Evolutionary conservation across 2,797 vertebrate species (phyloP), one percentile per base, ranked within the genome.

Genomic region (Erethizon dorsatum): DNA sequence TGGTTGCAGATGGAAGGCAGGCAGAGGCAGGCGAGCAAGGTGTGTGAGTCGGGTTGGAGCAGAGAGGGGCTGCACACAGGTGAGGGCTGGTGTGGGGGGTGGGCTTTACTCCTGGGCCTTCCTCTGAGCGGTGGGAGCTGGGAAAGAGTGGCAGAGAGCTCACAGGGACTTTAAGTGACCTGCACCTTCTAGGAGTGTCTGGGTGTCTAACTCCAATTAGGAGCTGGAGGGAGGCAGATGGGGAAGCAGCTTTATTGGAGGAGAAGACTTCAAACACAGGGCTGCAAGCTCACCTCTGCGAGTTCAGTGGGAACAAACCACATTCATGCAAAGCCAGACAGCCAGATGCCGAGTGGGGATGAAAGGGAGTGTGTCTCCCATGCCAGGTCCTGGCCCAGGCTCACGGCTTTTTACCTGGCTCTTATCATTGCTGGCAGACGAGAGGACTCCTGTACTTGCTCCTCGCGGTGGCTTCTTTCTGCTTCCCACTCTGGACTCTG

Each of bases 311-410:
- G 63, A 71, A 52, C 26, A 65, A 57, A 45, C 0, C 12, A 4
- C 12, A 24, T 9, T 18, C 24, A 6, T 15, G 41, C 71, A 75
- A 75, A 47, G 71, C 71, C 71, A 47, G 71, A 14, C 24, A 2
- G 22, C 24, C 13, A 47, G 71, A 47, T 6, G 41, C 24, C 2
- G 22, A 4, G 1, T 15, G 28, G 18, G 63, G 77, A 31, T 2
- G 24, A 33, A 8, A 2, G 7, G 22, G 14, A 13, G 15, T 0
- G 4, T 6, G 15, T 3, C 37, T 54, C 2, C 18, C 13, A 67
- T 0, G 0, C 31, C 22, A 45, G 28, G 5, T 5, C n/a, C 61
- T 84, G 28, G 8, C 61, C 26, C 31, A n/a, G 59, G 28, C 56
- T 12, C 31, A 4, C 12, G 4, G 33, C 28, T 17, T 33, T 54